A percentile compares a stretch with the other conserved stretches of the same genome.
Evolutionary conservation across 2,113 vertebrate genomes (phyloP).

Genomic region (Calonectris borealis): DNA sequence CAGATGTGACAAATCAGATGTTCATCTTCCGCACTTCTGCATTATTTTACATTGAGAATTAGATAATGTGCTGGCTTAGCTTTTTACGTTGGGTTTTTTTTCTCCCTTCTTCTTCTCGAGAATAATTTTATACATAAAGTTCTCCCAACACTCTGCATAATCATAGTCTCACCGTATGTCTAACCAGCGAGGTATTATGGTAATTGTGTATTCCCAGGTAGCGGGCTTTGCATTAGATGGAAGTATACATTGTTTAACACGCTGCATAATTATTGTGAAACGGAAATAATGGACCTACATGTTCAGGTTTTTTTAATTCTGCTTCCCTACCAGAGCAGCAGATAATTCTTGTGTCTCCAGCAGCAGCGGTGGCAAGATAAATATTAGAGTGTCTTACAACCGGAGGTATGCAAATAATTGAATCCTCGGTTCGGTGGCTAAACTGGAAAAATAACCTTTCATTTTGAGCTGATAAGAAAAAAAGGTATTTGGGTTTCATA

Average conservation of each 20-base stretch:
- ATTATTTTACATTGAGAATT: slow-evolving; percentile 86
- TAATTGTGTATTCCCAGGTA: slow-evolving; percentile 65
- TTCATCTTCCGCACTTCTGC: slow-evolving; percentile 89
- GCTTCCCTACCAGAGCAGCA: slow-evolving; percentile 15
- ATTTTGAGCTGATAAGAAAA: background rate
- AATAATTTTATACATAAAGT: slow-evolving; percentile 75
- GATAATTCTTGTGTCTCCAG: slow-evolving; percentile 29
- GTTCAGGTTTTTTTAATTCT: slow-evolving; percentile 4
- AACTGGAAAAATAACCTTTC: slow-evolving; percentile 35
- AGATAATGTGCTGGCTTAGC: slow-evolving; percentile 80
- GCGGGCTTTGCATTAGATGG: background rate
- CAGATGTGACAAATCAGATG: slow-evolving; percentile 99
- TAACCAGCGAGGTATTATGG: slow-evolving; percentile 66
- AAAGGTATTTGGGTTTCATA: background rate
- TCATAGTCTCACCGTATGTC: slow-evolving; percentile 61
- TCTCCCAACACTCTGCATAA: slow-evolving; percentile 70
- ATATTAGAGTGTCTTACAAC: slow-evolving; percentile 47
- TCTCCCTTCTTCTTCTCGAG: slow-evolving; percentile 38
- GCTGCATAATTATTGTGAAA: slow-evolving; percentile 34
- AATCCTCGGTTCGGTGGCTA: slow-evolving; percentile 18
- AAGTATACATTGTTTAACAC: slow-evolving; percentile 45
- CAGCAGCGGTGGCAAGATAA: background rate
- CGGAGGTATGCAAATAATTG: slow-evolving; percentile 38
- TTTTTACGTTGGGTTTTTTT: slow-evolving; percentile 58
- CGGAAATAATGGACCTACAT: slow-evolving; percentile 28